Conservation (phyloP, 2,113 vertebrate species). For the Takifugu bimaculatus region DNA sequence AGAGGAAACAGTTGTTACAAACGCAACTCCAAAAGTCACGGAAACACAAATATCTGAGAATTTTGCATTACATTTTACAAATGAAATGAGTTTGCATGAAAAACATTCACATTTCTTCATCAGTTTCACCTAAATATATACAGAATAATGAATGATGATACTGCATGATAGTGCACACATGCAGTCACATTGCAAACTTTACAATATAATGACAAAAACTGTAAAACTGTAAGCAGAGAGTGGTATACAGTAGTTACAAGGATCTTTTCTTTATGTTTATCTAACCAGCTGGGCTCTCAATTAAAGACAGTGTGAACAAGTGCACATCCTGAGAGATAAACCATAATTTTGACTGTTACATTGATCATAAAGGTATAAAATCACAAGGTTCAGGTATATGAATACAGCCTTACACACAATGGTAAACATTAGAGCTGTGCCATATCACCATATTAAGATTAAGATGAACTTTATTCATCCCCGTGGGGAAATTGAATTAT, state of each 20-base stretch:
- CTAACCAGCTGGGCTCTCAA: not conserved
- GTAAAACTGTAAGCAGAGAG: not conserved
- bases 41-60: not conserved
- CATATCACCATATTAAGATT: not conserved
- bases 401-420: too few relatives aligned
- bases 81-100: not conserved
- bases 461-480: too few relatives aligned
- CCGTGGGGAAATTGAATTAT: too few relatives aligned
- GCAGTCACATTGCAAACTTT: too few relatives aligned
- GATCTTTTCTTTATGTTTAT: too few relatives aligned
- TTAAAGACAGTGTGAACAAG: not conserved
- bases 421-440: not conserved
- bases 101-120: too few relatives aligned
- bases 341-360: not conserved
- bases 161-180: too few relatives aligned
- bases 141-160: too few relatives aligned
- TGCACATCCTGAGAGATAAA: not conserved
- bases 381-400: too few relatives aligned
- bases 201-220: not conserved
- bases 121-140: too few relatives aligned
- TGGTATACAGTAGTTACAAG: too few relatives aligned
- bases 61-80: not conserved
- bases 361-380: too few relatives aligned
- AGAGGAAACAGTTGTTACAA: conserved; percentile 20
- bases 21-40: not conserved